phyloP scores from a whole-genome alignment of 2,888 invertebrate species.

The Mycalesis mineus region DNA sequence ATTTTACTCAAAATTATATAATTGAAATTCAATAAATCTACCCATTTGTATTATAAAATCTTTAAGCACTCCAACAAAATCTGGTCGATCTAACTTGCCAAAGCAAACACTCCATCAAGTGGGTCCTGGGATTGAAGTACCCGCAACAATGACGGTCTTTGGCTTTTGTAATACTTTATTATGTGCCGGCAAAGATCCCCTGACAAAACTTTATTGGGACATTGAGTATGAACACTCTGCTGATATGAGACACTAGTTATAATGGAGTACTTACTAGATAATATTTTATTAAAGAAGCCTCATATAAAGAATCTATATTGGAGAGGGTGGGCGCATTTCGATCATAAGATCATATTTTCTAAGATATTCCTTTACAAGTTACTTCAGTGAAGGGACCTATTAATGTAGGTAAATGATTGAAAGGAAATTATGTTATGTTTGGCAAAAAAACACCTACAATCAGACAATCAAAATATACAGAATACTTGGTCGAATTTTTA shows the following conservation, averaged over 20 bases:
- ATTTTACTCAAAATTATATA: too few relatives aligned
- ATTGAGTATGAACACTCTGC: constrained; percentile 68
- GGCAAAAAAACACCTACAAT: too few relatives aligned
- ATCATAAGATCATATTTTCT: background rate
- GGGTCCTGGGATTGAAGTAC: constrained; percentile 71
- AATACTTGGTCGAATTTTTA: too few relatives aligned
- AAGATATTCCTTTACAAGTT: background rate
- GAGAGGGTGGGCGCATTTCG: background rate
- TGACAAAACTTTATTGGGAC: constrained; percentile 78
- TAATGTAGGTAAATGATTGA: background rate
- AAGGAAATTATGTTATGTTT: background rate
- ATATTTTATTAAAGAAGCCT: constrained; percentile 50
- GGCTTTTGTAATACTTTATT: constrained; percentile 79
- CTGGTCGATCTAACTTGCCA: constrained; percentile 5
- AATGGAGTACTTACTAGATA: constrained; percentile 42
- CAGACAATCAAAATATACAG: too few relatives aligned
- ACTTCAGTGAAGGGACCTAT: background rate
- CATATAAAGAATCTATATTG: constrained; percentile 26
- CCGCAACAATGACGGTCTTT: constrained; percentile 78
- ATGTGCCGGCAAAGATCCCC: constrained; percentile 75
- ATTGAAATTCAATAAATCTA: too few relatives aligned
- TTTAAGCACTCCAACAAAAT: too few relatives aligned
- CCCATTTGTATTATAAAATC: too few relatives aligned
- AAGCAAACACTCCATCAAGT: constrained; percentile 42
- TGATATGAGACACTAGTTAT: constrained; percentile 67